phyloP scores from a whole-genome alignment of 2,113 vertebrate genomes.

The Falcunculus frontatus region DNA sequence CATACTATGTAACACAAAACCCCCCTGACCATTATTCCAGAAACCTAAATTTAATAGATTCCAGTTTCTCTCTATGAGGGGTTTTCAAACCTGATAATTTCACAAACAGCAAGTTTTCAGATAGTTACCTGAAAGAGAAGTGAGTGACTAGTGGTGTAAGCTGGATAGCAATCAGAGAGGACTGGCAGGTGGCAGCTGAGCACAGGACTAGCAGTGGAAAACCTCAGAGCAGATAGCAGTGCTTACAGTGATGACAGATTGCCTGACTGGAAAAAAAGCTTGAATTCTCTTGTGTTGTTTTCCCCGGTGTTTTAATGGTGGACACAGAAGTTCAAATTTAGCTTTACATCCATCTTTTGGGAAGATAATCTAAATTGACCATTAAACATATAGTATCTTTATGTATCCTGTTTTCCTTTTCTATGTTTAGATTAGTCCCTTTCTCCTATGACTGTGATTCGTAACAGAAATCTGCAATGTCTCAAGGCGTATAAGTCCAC shows the following conservation, averaged over 20 bases:
- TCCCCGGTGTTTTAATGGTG: neutral
- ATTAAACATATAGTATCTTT: neutral
- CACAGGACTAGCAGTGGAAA: conserved; percentile 35
- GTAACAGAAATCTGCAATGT: neutral
- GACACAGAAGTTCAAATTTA: conserved; percentile 27
- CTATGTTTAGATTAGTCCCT: too few species aligned
- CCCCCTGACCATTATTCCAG: neutral
- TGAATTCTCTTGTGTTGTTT: conserved; percentile 31
- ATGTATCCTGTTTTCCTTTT: too few species aligned
- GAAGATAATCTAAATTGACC: neutral
- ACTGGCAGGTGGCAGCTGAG: conserved; percentile 57
- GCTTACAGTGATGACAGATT: conserved; percentile 61
- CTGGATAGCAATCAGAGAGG: conserved; percentile 32
- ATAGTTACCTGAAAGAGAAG: conserved; percentile 37
- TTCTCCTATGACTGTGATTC: neutral
- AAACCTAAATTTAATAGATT: neutral
- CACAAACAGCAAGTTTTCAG: conserved; percentile 1
- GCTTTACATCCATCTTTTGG: neutral
- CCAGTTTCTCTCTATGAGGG: neutral
- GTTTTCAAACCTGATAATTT: neutral
- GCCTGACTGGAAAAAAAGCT: conserved; percentile 38
- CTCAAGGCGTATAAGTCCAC: neutral
- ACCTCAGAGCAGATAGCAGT: conserved; percentile 14
- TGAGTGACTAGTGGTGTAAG: conserved; percentile 9
- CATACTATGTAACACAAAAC: neutral